Conservation (phyloP, 2,888 invertebrate species). For the Leptothorax acervorum region DNA sequence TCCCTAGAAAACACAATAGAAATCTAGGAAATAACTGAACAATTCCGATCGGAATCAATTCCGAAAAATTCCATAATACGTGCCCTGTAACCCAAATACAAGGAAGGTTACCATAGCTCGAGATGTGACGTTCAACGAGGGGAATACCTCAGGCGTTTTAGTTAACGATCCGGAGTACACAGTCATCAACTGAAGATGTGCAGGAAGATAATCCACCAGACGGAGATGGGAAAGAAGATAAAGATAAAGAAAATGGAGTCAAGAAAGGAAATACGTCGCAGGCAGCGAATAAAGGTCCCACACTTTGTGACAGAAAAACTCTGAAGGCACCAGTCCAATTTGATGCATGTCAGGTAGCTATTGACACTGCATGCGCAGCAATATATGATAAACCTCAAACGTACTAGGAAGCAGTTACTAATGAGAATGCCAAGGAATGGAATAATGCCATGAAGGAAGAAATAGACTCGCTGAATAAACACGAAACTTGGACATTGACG, state of each 20-base stretch:
- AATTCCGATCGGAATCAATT: too few relatives aligned
- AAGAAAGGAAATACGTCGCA: not conserved
- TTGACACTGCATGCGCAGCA: not conserved
- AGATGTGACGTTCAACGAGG: conserved; percentile 10
- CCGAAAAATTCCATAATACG: too few relatives aligned
- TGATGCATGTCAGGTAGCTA: not conserved
- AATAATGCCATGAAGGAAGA: not conserved
- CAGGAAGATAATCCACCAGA: not conserved
- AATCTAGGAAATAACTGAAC: too few relatives aligned
- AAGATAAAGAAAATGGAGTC: not conserved
- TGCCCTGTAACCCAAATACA: not conserved
- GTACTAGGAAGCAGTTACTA: not conserved
- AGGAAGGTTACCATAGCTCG: not conserved
- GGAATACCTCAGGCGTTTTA: not conserved
- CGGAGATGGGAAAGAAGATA: not conserved
- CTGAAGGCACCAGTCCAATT: not conserved
- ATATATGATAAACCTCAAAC: conserved; percentile 8
- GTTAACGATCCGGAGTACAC: not conserved
- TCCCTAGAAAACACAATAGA: too few relatives aligned
- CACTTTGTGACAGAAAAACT: not conserved
- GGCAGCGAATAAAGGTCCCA: not conserved
- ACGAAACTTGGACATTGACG: conserved; percentile 4
- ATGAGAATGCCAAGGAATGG: not conserved
- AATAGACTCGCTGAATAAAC: not conserved
- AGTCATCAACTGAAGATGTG: not conserved